A percentile compares a stretch with the other conserved stretches of the same genome.
Conservation (phyloP, 2,888 invertebrate species). For the Nomada fucata region DNA sequence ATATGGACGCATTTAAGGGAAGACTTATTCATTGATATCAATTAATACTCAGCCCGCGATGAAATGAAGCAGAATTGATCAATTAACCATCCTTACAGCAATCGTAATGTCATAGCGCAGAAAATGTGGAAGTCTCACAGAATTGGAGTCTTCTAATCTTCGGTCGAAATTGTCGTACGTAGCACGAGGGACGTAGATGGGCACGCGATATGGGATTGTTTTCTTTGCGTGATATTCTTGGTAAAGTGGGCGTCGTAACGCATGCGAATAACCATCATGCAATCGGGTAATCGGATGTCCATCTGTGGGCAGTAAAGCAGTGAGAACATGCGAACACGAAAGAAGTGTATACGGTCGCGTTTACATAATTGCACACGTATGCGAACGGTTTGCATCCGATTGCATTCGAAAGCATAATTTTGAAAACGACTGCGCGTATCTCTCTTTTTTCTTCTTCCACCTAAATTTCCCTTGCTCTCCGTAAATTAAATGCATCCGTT, state of each 20-base stretch:
- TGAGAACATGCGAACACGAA: slow-evolving; percentile 32
- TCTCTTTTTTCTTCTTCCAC: not conserved
- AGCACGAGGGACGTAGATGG: not conserved
- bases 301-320: slow-evolving; percentile 15
- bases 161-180: not conserved
- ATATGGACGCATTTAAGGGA: too few relatives aligned
- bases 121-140: not conserved
- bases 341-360: slow-evolving; percentile 39
- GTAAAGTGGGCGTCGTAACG: slow-evolving; percentile 21
- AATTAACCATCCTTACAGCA: too few relatives aligned
- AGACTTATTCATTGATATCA: too few relatives aligned
- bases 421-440: not conserved
- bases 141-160: not conserved
- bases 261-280: slow-evolving; percentile 25
- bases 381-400: not conserved
- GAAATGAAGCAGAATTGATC: too few relatives aligned
- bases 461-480: not conserved
- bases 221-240: not conserved
- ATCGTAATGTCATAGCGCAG: too few relatives aligned
- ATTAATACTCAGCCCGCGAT: too few relatives aligned
- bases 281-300: slow-evolving; percentile 28
- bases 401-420: not conserved
- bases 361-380: slow-evolving; percentile 41
- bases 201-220: not conserved
- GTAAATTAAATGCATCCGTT: not conserved